phyloP scores from a whole-genome alignment of 2,888 invertebrate genomes.

The Serrognathus titanus region DNA sequence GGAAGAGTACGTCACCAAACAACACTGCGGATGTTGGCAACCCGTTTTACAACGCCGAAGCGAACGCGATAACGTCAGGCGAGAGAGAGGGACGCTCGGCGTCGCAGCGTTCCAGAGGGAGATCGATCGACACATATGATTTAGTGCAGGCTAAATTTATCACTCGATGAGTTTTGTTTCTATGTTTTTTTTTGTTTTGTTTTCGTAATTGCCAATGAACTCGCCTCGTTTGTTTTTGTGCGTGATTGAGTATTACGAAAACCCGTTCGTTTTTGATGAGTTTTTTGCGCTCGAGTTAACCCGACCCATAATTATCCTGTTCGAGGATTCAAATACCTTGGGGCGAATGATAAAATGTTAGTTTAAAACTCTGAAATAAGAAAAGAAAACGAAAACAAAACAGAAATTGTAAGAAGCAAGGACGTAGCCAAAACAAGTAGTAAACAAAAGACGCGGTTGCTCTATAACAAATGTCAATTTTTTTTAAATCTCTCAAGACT shows the following conservation, averaged over 20 bases:
- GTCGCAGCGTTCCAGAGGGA: not conserved
- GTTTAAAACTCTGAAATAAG: no score
- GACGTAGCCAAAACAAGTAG: no score
- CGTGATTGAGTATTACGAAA: not conserved
- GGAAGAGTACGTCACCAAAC: constrained; percentile 47
- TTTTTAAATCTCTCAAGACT: no score
- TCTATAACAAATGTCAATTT: no score
- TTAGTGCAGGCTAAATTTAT: not conserved
- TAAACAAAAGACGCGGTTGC: no score
- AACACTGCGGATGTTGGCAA: constrained; percentile 41
- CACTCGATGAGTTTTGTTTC: not conserved
- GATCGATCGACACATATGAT: not conserved
- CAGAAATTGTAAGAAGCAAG: no score
- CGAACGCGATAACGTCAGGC: constrained; percentile 12
- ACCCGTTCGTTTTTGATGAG: not conserved
- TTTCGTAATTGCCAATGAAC: not conserved
- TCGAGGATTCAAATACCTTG: no score
- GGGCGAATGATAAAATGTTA: no score
- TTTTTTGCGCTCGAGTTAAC: no score
- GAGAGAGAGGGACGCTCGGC: no score
- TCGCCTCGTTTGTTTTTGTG: not conserved
- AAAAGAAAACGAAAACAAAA: no score
- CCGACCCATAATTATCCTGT: no score
- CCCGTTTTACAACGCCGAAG: constrained; percentile 13
- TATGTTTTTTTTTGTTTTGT: not conserved